Evolutionary conservation across 2,888 invertebrate genomes (phyloP), one percentile per base, ranked within the genome.

Genomic region (Morpho achilles): DNA sequence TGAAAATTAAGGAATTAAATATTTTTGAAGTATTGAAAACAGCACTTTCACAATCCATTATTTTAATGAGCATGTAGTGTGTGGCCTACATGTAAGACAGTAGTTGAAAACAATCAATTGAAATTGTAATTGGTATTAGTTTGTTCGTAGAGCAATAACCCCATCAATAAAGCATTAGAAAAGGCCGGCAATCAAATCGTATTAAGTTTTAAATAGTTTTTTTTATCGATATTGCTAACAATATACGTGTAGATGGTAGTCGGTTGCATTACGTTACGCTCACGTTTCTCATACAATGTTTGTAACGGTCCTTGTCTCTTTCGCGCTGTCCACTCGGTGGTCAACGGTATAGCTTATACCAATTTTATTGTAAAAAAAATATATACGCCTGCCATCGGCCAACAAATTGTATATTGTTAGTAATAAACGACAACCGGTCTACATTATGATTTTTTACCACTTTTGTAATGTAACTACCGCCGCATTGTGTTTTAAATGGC

Each of bases 261-360:
- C 50, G 65, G 72, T 69, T 69, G 74, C 71, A 76, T 77, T 71
- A 76, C 73, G 76, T 72, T 73, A 72, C 73, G 79, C 80, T 82
- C 82, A 83, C 83, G 83, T 80, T 74, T 75, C 64, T 73, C 74
- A 74, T 75, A 82, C 82, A 82, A 82, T 82, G 79, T 76, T 69
- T 66, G 71, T 84, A 85, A 84, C 85, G 84, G 85, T 82, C 70
- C 65, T 60, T 66, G 67, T 74, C 73, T 76, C 72, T 53, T 69
- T 69, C 70, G 70, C 62, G 64, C 66, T 68, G 71, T 72, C 78
- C 77, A 78, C 71, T 75, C 73, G 74, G 75, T 76, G 75, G 70
- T 76, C 76, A 81, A 80, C 80, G 82, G 80, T 80, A 79, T 77
- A 72, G 70, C 73, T 76, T 75, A 79, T 77, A 80, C 74, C 72